Base-by-base conservation (phyloP, 1,140 invertebrate genomes). In the Anastrepha obliqua region DNA sequence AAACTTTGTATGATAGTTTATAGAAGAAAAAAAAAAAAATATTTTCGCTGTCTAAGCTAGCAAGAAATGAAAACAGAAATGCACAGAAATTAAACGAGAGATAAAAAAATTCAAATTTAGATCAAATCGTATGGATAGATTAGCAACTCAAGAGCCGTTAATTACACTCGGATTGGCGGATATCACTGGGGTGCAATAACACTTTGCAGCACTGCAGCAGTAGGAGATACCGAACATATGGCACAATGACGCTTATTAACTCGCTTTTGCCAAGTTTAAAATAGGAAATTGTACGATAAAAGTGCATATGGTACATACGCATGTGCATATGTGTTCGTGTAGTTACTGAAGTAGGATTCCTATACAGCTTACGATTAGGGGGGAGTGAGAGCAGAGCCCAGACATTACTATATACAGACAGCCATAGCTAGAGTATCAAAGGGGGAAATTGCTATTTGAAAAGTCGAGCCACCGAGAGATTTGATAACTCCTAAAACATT, bases 121-220 rank as follows among this genome's bases (percentile, higher is more conserved):
- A 74, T n/a, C 67, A 74, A 74, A 74, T 47, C 67, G 67, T 39
- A 44, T 74, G 67, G 67, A 74, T 47, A 74, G 67, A 47, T 74
- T 74, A 74, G 0, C 42, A 74, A 42, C 39, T 74, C 42, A 47
- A 47, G n/a, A 44, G 17, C 20, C 2, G 64, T 65, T 65, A 65
- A 65, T 29, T 65, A 74, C 67, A 15, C 67, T 74, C 44, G 11
- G 44, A 44, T 74, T 74, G 67, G 0, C 67, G 67, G 67, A 15
- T 47, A 47, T 29, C 42, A 44, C 44, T 74, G 17, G 67, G 67
- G 67, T 47, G 42, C 67, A 44, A 74, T 74, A 74, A 74, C 67
- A 74, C 67, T 74, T 74, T 44, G 42, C 44, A 42, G 39, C 42
- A 8, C 11, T 8, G 51, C 51, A 55, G 51, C 11, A 55, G 2